These are phyloP conservation scores for Mimachlamys varia DNA, from an alignment of 2,888 invertebrate genomes.

Conservation along the genomic window DNA sequence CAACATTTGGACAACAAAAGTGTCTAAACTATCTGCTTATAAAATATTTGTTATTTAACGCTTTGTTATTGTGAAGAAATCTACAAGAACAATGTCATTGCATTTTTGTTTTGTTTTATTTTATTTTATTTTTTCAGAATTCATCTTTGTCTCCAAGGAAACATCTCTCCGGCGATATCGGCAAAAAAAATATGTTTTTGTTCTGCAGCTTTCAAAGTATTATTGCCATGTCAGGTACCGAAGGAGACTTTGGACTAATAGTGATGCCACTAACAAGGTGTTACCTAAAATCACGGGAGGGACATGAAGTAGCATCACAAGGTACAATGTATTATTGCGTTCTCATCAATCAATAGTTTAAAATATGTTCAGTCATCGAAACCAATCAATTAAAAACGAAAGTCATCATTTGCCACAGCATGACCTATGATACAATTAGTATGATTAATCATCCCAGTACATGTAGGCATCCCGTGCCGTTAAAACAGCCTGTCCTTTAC, in stretches of 20 bases:
- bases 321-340: not conserved
- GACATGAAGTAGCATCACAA: not conserved
- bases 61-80: too few species aligned
- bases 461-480: not conserved
- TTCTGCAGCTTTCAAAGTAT: too few species aligned
- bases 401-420: not conserved
- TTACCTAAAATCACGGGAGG: not conserved
- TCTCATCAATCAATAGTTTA: not conserved
- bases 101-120: too few species aligned
- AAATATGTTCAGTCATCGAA: not conserved
- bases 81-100: too few species aligned
- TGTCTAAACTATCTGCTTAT: too few species aligned
- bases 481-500: not conserved
- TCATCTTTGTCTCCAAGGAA: too few species aligned
- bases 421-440: not conserved
- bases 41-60: too few species aligned
- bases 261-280: not conserved
- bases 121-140: too few species aligned
- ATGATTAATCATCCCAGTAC: slow-evolving; percentile 16
- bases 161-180: too few species aligned
- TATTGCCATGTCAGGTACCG: not conserved
- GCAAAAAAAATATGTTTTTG: too few species aligned
- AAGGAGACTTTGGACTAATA: not conserved
- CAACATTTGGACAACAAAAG: too few species aligned
- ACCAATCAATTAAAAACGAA: not conserved